Base-by-base conservation (phyloP, 2,113 vertebrate genomes). In the Macaca mulatta region DNA sequence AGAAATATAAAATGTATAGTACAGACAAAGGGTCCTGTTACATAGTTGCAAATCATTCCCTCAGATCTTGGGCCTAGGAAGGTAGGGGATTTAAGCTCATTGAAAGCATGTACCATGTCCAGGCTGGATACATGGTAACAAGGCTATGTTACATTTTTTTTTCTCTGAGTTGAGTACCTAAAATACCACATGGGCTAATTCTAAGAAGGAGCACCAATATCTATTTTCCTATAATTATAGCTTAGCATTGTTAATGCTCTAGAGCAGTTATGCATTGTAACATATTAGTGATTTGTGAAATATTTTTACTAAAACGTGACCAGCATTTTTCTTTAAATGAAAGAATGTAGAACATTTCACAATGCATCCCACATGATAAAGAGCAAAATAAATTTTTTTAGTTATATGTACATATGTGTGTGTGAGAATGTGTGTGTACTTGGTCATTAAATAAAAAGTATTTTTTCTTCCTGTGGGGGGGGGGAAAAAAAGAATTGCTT, bases 361-460 rank as follows among this genome's bases (percentile, higher is more conserved):
- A 52, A 18, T 50, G 79, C 4, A 77, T 82, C 74, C 45, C 48
- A 50, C 12, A 32, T 30, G 38, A 20, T 35, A 88, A 88, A 94
- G 30, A 81, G 23, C 69, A 64, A 64, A 79, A 82, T 55, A 52
- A 30, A 20, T 5, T 81, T 77, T 70, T 93, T 80, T 72, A 52
- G 20, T n/a, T 90, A 16, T 20, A 10, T 87, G 16, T 75, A 38
- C 59, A 27, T 27, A 27, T 30, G 27, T 52, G 18, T 90, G 6
- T 79, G 67, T 89, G 20, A 69, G 57, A 57, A 61, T 88, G n/a
- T 90, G 35, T 91, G 48, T 89, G 25, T 75, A 64, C 7, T 30
- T 89, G 38, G 27, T 90, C 57, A 32, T 90, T 93, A 94, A 83
- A 90, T 94, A 90, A 97, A 92, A 67, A 2, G 52, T 70, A 5